phyloP scores from a whole-genome alignment of 2,113 vertebrate genomes.

The Colius striatus region DNA sequence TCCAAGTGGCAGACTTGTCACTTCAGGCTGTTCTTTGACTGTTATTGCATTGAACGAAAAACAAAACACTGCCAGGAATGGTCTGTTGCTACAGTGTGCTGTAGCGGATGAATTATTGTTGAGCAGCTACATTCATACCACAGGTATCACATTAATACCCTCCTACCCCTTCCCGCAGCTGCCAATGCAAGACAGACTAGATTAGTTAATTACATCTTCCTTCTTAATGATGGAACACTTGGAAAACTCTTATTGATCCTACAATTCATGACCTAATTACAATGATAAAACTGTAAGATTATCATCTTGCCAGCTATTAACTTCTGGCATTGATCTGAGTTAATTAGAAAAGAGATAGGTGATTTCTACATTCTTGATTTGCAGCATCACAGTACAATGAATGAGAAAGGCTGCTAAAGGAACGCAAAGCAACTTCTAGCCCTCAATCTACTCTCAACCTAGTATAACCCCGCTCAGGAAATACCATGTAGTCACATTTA shows the following conservation, averaged over 20 bases:
- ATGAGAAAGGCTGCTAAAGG: slow-evolving; percentile 31
- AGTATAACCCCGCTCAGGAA: slow-evolving; percentile 14
- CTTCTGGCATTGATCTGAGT: slow-evolving; percentile 31
- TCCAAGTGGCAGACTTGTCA: neutral
- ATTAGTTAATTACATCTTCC: slow-evolving; percentile 66
- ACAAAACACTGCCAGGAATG: neutral
- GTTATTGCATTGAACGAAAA: neutral
- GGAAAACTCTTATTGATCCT: slow-evolving; percentile 63
- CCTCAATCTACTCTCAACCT: neutral
- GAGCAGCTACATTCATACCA: neutral
- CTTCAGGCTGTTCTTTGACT: neutral
- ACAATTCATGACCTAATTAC: slow-evolving; percentile 68
- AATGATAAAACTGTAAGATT: slow-evolving; percentile 7
- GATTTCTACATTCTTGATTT: slow-evolving; percentile 46
- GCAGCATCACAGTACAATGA: slow-evolving; percentile 35
- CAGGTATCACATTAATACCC: slow-evolving; percentile 11
- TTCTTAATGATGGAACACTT: slow-evolving; percentile 56
- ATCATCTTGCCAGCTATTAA: slow-evolving; percentile 50
- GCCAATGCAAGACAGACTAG: slow-evolving; percentile 6
- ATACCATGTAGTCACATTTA: slow-evolving; percentile 44
- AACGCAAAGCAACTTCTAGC: slow-evolving; percentile 1
- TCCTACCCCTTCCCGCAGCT: slow-evolving; percentile 36
- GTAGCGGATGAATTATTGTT: neutral
- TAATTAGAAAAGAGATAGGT: slow-evolving; percentile 53
- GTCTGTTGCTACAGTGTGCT: neutral